Evolutionary conservation across 1,140 invertebrate genomes (phyloP), one percentile per base, ranked within the genome.

Genomic region (Araneus ventricosus): DNA sequence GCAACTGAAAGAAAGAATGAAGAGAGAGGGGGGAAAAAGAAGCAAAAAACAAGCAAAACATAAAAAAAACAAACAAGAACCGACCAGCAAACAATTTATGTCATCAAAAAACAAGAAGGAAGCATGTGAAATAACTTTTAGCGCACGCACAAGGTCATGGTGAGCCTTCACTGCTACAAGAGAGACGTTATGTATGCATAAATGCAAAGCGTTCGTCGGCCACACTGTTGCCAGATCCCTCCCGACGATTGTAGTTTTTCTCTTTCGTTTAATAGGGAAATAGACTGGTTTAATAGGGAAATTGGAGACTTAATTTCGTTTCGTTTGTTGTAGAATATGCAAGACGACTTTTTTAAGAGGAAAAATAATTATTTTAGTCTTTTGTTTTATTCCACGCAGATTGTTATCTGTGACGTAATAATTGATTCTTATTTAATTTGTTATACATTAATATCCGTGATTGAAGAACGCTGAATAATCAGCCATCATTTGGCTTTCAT

Each of bases 11-110:
- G 63, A 22, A 57, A 57, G 67, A 88, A 88, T n/a, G n/a, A 90
- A 90, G 37, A 52, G 39, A 52, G 27, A 52, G 24, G 37, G 34
- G 57, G 45, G 20, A 85, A 79, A 87, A 79, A 92, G 57, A 92
- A 85, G 34, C 86, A 57, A 82, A 59, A 63, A 85, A 87, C 52
- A 86, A 75, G 59, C 39, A 86, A 30, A 92, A 86, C 20, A 75
- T 45, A 30, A 92, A 92, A 63, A 84, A 91, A 85, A 91, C 59
- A 91, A 85, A 80, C 45, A 59, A 80, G 90, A 91, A 34, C 80
- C 88, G 63, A 92, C 91, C 91, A 92, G 91, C 91, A 92, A 92
- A 92, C 91, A 92, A 92, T 92, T 92, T 92, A 92, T 92, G 91
- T 92, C 91, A 92, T 92, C 91, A 86, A 92, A 92, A 92, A 92